Conservation (phyloP, 2,113 vertebrate species). For the Triplophysa dalaica region DNA sequence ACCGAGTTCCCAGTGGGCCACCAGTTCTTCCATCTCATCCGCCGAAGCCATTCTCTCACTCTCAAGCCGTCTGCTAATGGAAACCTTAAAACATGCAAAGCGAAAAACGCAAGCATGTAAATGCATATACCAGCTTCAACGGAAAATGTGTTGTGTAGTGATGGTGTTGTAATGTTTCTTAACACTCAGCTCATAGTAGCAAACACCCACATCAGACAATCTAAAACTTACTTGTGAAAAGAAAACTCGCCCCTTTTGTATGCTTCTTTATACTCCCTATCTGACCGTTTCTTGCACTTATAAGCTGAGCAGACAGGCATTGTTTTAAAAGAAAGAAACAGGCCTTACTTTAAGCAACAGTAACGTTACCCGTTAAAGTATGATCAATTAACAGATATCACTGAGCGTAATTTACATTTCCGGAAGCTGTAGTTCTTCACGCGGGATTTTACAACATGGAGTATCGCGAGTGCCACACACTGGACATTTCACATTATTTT, state of each 20-base stretch:
- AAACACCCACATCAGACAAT: neutral
- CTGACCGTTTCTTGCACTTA: conserved; percentile 46
- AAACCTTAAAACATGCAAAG: neutral
- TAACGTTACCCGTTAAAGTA: neutral
- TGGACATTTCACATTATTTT: neutral
- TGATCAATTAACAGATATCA: neutral
- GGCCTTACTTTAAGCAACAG: neutral
- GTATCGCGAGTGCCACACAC: neutral
- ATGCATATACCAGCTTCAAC: neutral
- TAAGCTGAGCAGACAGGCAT: conserved; percentile 40
- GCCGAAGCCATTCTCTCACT: conserved; percentile 34
- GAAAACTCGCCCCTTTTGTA: conserved; percentile 37
- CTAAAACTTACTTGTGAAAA: conserved; percentile 37
- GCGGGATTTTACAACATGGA: neutral
- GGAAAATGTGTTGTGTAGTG: too few species aligned
- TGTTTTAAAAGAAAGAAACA: neutral
- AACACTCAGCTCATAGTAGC: neutral
- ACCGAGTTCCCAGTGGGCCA: conserved; percentile 26
- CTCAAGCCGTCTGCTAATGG: conserved; percentile 27
- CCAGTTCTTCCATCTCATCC: conserved; percentile 45
- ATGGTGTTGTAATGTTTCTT: neutral
- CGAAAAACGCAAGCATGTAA: neutral
- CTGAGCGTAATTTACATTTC: conserved; percentile 2
- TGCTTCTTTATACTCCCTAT: conserved; percentile 32
- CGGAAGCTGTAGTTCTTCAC: neutral